Evolutionary conservation across 2,113 vertebrate genomes (phyloP).

Genomic region (Carassius gibelio): DNA sequence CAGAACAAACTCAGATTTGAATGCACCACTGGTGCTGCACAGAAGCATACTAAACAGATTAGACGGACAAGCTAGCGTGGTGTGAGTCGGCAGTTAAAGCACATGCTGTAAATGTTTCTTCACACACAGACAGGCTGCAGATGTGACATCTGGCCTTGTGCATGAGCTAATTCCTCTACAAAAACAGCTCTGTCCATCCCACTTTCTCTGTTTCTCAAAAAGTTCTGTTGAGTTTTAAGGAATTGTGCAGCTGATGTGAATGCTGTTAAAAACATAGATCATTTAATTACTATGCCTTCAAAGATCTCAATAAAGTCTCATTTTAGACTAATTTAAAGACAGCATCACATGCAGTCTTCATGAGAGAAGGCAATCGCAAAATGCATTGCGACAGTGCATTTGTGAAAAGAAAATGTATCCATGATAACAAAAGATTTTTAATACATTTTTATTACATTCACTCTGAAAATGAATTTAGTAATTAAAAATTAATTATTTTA

Average conservation of each 20-base stretch:
- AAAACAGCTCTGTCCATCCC: background rate
- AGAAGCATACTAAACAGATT: background rate
- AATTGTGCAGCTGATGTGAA: background rate
- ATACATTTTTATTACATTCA: too few relatives aligned
- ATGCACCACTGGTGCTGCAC: background rate
- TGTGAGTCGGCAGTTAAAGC: background rate
- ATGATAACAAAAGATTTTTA: background rate
- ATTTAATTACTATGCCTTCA: background rate
- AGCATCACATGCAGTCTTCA: background rate
- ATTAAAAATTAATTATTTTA: too few relatives aligned
- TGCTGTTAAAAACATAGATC: background rate
- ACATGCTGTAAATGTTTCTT: background rate
- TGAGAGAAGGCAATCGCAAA: background rate
- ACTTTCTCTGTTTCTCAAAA: background rate
- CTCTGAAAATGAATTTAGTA: too few relatives aligned
- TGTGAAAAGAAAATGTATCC: background rate
- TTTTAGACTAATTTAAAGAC: background rate
- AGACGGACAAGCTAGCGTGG: background rate
- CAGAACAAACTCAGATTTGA: background rate
- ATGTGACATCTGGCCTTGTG: background rate
- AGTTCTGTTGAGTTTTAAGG: background rate
- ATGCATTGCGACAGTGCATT: background rate
- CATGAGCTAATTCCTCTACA: background rate
- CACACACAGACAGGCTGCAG: conserved; percentile 14
- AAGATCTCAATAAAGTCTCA: background rate